Evolutionary conservation across 2,113 vertebrate species (phyloP).

Genomic region (Cephalopholis sonnerati): DNA sequence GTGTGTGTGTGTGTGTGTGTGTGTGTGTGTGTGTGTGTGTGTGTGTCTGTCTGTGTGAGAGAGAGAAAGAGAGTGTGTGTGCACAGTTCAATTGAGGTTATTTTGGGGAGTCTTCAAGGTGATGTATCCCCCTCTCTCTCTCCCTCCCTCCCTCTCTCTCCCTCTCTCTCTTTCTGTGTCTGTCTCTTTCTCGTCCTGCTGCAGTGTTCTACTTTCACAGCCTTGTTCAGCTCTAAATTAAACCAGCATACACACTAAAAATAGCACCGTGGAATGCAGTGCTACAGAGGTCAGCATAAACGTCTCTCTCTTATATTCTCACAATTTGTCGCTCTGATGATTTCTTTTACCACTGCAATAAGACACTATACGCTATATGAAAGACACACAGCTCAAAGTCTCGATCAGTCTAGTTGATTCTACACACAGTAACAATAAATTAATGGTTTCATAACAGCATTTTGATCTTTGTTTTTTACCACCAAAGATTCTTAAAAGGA

Average conservation of each 20-base stretch:
- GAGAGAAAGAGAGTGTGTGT: too few species aligned
- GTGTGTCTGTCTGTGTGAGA: not conserved
- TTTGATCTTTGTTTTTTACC: not conserved
- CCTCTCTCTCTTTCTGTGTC: not conserved
- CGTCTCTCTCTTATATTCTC: not conserved
- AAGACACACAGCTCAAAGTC: not conserved
- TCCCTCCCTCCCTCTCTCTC: not conserved
- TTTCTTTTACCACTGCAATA: not conserved
- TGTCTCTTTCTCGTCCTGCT: conserved; percentile 12
- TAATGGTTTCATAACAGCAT: too few species aligned
- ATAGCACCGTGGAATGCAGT: conserved; percentile 47
- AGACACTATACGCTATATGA: not conserved
- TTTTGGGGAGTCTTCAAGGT: not conserved
- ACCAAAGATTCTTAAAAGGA: not conserved
- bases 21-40: not conserved
- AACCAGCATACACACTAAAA: conserved; percentile 46
- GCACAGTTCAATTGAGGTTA: not conserved
- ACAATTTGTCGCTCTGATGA: not conserved
- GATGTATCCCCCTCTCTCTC: not conserved
- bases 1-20: not conserved
- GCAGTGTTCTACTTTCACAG: conserved; percentile 68
- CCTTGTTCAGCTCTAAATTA: conserved; percentile 42
- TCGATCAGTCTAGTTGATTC: not conserved
- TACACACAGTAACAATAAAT: not conserved
- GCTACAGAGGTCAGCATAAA: conserved; percentile 11